Conservation (phyloP, 2,888 invertebrate species). For the Ectemnius continuus region DNA sequence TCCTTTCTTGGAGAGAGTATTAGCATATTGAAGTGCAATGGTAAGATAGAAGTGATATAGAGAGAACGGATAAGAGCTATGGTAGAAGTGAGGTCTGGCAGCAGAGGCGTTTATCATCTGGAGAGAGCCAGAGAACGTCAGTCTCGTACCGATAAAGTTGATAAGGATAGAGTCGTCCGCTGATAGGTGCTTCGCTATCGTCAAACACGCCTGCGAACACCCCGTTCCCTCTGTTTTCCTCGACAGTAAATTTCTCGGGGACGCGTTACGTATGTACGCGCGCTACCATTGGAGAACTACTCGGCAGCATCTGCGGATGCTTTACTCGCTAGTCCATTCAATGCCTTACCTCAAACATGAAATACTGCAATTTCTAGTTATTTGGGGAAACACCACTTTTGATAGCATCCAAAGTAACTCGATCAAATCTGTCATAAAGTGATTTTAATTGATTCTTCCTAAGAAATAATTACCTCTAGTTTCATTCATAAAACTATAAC, state of each 20-base stretch:
- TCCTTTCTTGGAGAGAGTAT: too few relatives aligned
- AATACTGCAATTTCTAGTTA: too few relatives aligned
- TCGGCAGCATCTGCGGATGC: not conserved
- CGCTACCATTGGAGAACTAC: not conserved
- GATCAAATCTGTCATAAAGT: too few relatives aligned
- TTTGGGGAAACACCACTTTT: too few relatives aligned
- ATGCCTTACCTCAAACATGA: not conserved
- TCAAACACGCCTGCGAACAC: not conserved
- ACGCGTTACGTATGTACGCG: not conserved
- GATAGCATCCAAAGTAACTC: too few relatives aligned
- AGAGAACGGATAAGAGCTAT: not conserved
- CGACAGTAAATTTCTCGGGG: not conserved
- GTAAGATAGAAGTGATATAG: not conserved
- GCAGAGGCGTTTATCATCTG: slow-evolving; percentile 37
- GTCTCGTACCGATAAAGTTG: slow-evolving; percentile 37
- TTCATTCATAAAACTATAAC: too few relatives aligned
- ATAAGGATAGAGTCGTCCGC: slow-evolving; percentile 36
- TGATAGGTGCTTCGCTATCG: slow-evolving; percentile 25
- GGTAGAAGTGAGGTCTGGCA: not conserved
- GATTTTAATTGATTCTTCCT: too few relatives aligned
- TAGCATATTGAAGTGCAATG: too few relatives aligned
- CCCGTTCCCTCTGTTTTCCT: not conserved
- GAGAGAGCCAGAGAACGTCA: slow-evolving; percentile 35
- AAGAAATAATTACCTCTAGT: too few relatives aligned
- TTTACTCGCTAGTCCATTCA: not conserved